Evolutionary conservation across 1,140 invertebrate genomes (phyloP).

Genomic region (Drosophila funebris): DNA sequence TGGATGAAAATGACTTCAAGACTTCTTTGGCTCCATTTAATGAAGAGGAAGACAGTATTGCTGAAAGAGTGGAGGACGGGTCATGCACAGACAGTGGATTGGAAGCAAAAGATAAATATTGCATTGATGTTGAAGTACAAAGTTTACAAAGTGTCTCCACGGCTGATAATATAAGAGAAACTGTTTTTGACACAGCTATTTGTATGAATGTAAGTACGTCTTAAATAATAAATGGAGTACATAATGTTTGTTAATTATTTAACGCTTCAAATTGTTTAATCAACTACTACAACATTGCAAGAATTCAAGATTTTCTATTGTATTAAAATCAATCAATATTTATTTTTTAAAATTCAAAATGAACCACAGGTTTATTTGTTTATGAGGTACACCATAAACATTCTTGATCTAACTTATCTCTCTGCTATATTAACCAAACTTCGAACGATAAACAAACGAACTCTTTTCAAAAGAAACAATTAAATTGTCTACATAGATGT

Average conservation of each 20-base stretch:
- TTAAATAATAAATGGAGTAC: not conserved
- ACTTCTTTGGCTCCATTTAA: slow-evolving; percentile 84
- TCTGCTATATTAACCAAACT: slow-evolving; percentile 43
- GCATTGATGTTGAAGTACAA: slow-evolving; percentile 22
- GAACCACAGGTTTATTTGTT: not conserved
- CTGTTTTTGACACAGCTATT: slow-evolving; percentile 81
- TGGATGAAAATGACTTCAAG: slow-evolving; percentile 84
- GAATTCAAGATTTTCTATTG: too few species aligned
- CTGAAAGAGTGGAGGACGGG: slow-evolving; percentile 14
- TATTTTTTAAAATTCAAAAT: not conserved
- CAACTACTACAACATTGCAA: too few species aligned
- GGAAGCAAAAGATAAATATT: slow-evolving; percentile 14
- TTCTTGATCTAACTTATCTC: not conserved
- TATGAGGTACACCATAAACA: not conserved
- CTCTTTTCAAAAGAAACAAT: slow-evolving; percentile 10
- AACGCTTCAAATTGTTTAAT: too few species aligned
- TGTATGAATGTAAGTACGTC: slow-evolving; percentile 89
- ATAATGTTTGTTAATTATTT: too few species aligned
- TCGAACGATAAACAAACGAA: slow-evolving; percentile 46
- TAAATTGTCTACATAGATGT: slow-evolving; percentile 28
- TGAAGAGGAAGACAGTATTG: slow-evolving; percentile 70
- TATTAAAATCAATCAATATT: not conserved
- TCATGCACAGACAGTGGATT: slow-evolving; percentile 53
- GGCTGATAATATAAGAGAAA: slow-evolving; percentile 53
- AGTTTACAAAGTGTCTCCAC: slow-evolving; percentile 12